These are phyloP conservation scores for Megaceryle maxima DNA, from an alignment of 2,113 vertebrate genomes.

Conservation along the genomic window DNA sequence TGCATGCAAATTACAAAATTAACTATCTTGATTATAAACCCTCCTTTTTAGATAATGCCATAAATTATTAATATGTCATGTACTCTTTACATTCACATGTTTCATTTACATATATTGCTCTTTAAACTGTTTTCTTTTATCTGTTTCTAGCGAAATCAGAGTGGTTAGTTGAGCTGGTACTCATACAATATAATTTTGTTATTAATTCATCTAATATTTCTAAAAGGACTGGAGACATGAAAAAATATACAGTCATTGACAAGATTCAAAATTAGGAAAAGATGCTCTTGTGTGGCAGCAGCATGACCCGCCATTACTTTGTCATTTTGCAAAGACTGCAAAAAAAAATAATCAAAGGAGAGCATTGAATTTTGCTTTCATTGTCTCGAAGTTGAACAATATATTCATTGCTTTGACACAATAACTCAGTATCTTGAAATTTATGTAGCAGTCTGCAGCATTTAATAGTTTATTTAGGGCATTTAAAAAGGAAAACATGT, in stretches of 20 bases:
- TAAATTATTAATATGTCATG: slow-evolving; percentile 5
- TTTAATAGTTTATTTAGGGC: not conserved
- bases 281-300: not conserved
- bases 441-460: not conserved
- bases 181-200: not conserved
- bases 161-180: not conserved
- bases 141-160: not conserved
- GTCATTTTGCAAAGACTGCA: not conserved
- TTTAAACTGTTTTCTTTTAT: slow-evolving; percentile 26
- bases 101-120: slow-evolving; percentile 36
- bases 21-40: not conserved
- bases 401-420: not conserved
- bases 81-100: slow-evolving; percentile 45
- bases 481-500: not conserved
- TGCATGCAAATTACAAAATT: not conserved
- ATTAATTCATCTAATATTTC: not conserved
- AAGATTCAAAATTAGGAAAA: not conserved
- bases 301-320: not conserved
- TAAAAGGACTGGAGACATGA: not conserved
- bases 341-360: not conserved
- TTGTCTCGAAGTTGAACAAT: not conserved
- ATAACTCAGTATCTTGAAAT: not conserved
- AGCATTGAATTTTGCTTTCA: not conserved
- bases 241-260: not conserved
- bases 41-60: not conserved